A percentile compares a stretch with the other conserved stretches of the same genome.
phyloP scores from a whole-genome alignment of 2,113 vertebrate species.

The Sapayoa aenigma region DNA sequence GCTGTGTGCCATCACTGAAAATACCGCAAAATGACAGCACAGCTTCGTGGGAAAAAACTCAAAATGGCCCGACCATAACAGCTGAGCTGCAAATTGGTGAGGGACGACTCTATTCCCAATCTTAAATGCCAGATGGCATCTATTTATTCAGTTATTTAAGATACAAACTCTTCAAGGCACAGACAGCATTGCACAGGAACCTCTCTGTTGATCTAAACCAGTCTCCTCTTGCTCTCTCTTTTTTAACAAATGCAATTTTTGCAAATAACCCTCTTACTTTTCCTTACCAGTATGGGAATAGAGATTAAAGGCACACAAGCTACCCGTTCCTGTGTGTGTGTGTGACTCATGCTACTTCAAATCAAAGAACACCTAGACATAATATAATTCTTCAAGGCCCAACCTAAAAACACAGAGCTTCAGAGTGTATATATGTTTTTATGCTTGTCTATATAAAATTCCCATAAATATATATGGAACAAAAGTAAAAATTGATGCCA shows the following conservation, averaged over 20 bases:
- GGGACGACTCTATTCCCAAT: no score
- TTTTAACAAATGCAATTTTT: background rate
- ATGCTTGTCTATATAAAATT: background rate
- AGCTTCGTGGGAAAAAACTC: no score
- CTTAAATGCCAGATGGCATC: background rate
- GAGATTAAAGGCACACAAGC: background rate
- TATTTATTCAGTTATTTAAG: background rate
- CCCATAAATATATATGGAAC: background rate
- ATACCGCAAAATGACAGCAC: no score
- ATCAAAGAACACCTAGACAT: background rate
- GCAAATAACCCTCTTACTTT: background rate
- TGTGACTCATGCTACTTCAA: background rate
- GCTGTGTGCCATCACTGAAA: no score
- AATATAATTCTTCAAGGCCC: background rate
- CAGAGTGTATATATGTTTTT: background rate
- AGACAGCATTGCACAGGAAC: background rate
- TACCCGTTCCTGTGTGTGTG: background rate
- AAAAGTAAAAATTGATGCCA: background rate
- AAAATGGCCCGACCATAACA: no score
- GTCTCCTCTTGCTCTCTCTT: background rate
- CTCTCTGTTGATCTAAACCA: background rate
- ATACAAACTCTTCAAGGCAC: background rate
- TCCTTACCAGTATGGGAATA: background rate
- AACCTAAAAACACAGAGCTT: background rate
- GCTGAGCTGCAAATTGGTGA: no score